Percentiles rank a stretch among this genome's conserved stretches.
Conservation (phyloP, 2,888 invertebrate genomes). For the Cheilosia grossa region DNA sequence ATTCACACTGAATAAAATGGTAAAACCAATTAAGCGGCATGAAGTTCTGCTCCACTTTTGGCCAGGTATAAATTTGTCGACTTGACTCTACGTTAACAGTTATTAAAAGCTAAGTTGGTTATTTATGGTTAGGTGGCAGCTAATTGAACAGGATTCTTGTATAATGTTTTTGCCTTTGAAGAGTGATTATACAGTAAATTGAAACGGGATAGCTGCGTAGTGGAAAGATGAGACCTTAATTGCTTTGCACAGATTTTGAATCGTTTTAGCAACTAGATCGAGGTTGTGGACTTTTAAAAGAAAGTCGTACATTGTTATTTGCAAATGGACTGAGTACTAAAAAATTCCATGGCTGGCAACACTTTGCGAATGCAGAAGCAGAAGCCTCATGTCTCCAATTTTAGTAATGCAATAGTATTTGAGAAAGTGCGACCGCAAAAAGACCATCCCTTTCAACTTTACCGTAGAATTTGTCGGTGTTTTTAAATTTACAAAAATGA, state of each 20-base stretch:
- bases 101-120: conserved; percentile 50
- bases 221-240: conserved; percentile 13
- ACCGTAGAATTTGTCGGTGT: too few species aligned
- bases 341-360: too few species aligned
- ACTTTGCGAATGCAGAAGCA: too few species aligned
- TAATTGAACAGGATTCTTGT: conserved; percentile 65
- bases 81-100: conserved; percentile 31
- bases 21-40: conserved; percentile 63
- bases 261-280: too few species aligned
- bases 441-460: too few species aligned
- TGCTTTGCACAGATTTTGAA: not conserved
- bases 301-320: too few species aligned
- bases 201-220: not conserved
- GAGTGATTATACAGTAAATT: conserved; percentile 26
- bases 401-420: too few species aligned
- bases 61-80: conserved; percentile 52
- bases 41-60: conserved; percentile 67
- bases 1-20: not conserved
- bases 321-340: too few species aligned
- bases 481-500: too few species aligned
- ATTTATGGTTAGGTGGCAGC: conserved; percentile 53
- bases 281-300: too few species aligned
- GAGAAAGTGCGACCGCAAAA: too few species aligned
- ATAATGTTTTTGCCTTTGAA: conserved; percentile 18
- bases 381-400: too few species aligned